Evolutionary conservation across 2,888 invertebrate genomes (phyloP), one percentile per base, ranked within the genome.

Genomic region (Drosophila formosana): DNA sequence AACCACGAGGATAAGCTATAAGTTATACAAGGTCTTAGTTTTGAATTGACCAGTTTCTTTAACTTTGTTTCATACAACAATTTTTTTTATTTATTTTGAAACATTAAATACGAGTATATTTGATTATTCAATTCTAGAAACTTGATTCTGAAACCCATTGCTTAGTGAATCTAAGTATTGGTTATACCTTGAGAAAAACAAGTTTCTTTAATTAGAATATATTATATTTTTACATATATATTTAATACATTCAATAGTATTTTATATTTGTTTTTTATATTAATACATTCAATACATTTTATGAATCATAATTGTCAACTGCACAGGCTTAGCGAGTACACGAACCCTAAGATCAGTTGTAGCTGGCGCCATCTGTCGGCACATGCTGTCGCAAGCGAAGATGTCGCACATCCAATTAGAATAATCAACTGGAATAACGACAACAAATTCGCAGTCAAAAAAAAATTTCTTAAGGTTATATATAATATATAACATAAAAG

Each of bases 261-360:
- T 6, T 30, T 30, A 30, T 30, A 34, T n/a, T 34, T n/a, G 4
- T 4, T 32, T 34, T 4, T 11, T 34, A 3, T 37, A 18, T 18
- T 18, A 1, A 18, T 18, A 34, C 30, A 30, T 30, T 30, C 7
- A 2, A 6, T 30, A 30, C n/a, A 9, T 34, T 4, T 11, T 11
- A 3, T 37, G 18, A 18, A 18, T 18, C 18, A 18, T n/a, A n/a
- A 11, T 37, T 2, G n/a, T n/a, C 37, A 2, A 2, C n/a, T 11
- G 4, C 28, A 3, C 4, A 4, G 4, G 28, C 28, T 34, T 60
- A 71, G 18, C 55, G 8, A 46, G 13, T 66, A 45, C 72, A 66
- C 72, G 55, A 72, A 62, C 72, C 72, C 6, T 30, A 11, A n/a
- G 72, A 72, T 72, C 71, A 4, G 26, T 4, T 1, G 2, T 2